Conservation (phyloP, 1,140 invertebrate species). For the Cecropterus lyciades region DNA sequence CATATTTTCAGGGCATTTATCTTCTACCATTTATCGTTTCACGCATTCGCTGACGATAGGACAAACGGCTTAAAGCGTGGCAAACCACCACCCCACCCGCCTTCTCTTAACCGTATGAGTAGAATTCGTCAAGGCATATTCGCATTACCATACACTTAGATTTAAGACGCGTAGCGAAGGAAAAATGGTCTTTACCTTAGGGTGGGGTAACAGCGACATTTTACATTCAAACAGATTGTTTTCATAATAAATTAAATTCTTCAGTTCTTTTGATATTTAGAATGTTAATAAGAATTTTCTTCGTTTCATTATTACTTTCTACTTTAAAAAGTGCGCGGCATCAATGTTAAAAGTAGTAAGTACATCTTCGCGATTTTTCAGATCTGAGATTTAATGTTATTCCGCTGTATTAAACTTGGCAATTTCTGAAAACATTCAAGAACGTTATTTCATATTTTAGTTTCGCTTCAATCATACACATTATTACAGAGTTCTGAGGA, state of each 20-base stretch:
- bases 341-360: too few relatives aligned
- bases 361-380: neutral
- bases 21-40: too few relatives aligned
- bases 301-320: neutral
- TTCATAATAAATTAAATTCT: constrained; percentile 6
- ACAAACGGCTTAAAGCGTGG: neutral
- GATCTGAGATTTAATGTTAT: too few relatives aligned
- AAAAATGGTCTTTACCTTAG: constrained; percentile 11
- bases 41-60: neutral
- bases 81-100: constrained; percentile 3
- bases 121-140: constrained; percentile 36
- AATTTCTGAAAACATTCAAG: too few relatives aligned
- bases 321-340: too few relatives aligned
- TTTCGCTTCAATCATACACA: too few relatives aligned
- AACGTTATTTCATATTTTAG: too few relatives aligned
- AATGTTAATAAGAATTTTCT: neutral
- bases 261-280: neutral
- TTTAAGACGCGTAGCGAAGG: constrained; percentile 19
- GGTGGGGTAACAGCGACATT: neutral
- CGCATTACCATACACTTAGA: constrained; percentile 32
- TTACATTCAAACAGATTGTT: neutral
- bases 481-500: too few relatives aligned
- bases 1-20: too few relatives aligned
- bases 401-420: too few relatives aligned
- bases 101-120: constrained; percentile 32